Conservation (phyloP, 2,113 vertebrate species). For the Fulmarus glacialis region DNA sequence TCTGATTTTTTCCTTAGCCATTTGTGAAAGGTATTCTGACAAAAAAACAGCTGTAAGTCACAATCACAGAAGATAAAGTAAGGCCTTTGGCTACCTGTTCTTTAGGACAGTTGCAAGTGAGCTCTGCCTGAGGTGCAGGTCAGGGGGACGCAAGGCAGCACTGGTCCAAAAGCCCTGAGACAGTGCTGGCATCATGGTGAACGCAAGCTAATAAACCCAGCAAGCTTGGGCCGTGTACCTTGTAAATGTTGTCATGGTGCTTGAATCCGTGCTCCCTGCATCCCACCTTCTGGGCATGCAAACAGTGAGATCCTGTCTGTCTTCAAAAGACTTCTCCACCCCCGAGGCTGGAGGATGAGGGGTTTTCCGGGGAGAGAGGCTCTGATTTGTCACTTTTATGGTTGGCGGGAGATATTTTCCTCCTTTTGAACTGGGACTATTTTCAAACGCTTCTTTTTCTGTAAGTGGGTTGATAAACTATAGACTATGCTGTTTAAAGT, state of each 20-base stretch:
- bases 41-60: background rate
- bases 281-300: background rate
- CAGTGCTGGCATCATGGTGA: background rate
- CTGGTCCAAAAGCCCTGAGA: background rate
- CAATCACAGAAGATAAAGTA: background rate
- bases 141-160: background rate
- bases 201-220: background rate
- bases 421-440: background rate
- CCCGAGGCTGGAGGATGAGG: background rate
- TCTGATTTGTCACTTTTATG: background rate
- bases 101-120: background rate
- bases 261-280: background rate
- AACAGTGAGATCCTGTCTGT: background rate
- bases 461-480: background rate
- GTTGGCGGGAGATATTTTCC: background rate
- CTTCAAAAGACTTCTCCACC: background rate
- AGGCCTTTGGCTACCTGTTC: background rate
- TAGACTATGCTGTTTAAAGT: background rate
- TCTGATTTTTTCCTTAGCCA: background rate
- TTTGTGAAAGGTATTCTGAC: background rate
- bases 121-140: background rate
- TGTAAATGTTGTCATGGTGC: background rate
- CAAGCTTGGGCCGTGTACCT: background rate
- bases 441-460: background rate
- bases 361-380: background rate